These are phyloP conservation scores for Genyomyrus donnyi DNA, from an alignment of 2,113 vertebrate species.

Conservation along the genomic window DNA sequence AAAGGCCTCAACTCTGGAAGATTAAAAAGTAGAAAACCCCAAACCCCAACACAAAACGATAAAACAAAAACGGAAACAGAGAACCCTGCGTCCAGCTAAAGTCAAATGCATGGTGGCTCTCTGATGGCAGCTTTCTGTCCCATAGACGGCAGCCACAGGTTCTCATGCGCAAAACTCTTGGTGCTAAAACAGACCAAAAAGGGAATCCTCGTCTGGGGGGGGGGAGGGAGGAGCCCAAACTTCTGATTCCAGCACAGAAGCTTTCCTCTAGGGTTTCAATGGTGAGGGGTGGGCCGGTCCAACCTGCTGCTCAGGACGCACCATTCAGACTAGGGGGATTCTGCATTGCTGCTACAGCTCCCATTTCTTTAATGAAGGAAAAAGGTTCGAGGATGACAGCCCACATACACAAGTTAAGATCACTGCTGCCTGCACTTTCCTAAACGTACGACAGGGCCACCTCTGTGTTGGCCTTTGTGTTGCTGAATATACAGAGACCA, in stretches of 20 bases:
- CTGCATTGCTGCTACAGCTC: background rate
- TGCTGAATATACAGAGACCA: background rate
- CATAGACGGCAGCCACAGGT: background rate
- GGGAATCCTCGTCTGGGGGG: background rate
- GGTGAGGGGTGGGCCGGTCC: background rate
- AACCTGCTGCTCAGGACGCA: background rate
- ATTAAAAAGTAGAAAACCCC: conserved; percentile 7
- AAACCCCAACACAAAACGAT: background rate
- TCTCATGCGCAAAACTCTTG: background rate
- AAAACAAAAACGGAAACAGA: background rate
- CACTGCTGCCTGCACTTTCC: background rate
- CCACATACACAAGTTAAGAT: background rate
- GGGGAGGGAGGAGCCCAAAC: background rate
- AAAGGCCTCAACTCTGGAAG: conserved; percentile 26
- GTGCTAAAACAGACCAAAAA: background rate
- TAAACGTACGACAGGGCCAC: background rate
- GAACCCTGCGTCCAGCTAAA: background rate
- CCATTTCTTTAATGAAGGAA: background rate
- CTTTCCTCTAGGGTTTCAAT: background rate
- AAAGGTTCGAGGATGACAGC: background rate
- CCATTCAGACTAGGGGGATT: background rate
- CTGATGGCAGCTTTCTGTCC: background rate
- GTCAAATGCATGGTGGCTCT: background rate
- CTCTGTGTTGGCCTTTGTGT: background rate
- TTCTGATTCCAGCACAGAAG: background rate